Base-by-base conservation (phyloP, 2,888 invertebrate genomes). In the Pristionchus fissidentatus region DNA sequence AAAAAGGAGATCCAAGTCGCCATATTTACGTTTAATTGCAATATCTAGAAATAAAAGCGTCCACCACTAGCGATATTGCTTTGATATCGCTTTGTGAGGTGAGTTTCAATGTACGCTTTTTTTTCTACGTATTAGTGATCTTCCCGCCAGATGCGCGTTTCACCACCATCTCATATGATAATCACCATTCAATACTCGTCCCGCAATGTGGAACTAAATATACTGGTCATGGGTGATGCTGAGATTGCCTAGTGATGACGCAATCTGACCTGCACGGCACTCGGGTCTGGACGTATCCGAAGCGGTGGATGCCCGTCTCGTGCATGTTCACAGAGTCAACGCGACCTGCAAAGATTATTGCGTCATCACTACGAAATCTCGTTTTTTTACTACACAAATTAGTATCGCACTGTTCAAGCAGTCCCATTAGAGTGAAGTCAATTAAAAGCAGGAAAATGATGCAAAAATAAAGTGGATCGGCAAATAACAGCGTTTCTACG, bases 291-390 rank as follows among this genome's bases (percentile, higher is more conserved):
- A 91, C 90, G 83, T 89, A 91, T 57, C 91, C 91, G 62, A 91
- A 88, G 29, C 91, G 87, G 84, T 91, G 91, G 46, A 92, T 90
- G n/a, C 91, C 91, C 5, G 91, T 91, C 84, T 91, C 91, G 80
- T 91, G 91, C 91, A 91, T 91, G 84, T 92, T 92, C 26, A 91
- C 91, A 78, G 87, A 88, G 75, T 92, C 90, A 0, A 91, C 91
- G 26, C 91, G 62, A 32, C 38, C 62, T 70, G 70, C 15, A 52
- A 49, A 46, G 57, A 15, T 4, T n/a, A 13, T 4, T 70, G 10
- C 41, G 70, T 4, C 19, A 49, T 10, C 49, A 49, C 88, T 60
- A 87, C 90, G 90, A 80, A 83, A 15, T n/a, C 7, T 46, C 41
- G 5, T 46, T 13, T 29, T 26, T 78, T 78, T 32, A 43, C 26